Evolutionary conservation across 92 coral and sea anemone species (phyloP).

Genomic region (Epizoanthus rinbou): DNA sequence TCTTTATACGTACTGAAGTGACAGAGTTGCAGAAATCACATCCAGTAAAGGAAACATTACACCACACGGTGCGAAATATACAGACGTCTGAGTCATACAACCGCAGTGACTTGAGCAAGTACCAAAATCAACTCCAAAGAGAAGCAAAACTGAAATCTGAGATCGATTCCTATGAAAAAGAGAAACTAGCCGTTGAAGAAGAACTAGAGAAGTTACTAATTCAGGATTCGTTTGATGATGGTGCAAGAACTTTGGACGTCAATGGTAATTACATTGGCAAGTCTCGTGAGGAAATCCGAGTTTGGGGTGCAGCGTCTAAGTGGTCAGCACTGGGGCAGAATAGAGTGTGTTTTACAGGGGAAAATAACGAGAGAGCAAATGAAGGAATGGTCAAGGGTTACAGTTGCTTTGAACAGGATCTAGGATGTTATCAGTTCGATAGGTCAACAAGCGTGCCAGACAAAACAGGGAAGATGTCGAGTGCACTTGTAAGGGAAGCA

Average conservation of each 20-base stretch:
- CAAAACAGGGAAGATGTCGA: neutral
- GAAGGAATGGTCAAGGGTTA: neutral
- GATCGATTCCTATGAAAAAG: slow-evolving; percentile 13
- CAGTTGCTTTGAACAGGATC: neutral
- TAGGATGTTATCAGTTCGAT: neutral
- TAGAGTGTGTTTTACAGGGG: no score
- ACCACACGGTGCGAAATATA: neutral
- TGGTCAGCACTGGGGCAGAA: neutral
- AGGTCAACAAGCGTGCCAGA: neutral
- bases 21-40: neutral
- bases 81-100: neutral
- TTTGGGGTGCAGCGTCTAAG: neutral
- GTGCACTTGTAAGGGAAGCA: neutral
- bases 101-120: neutral
- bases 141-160: slow-evolving; percentile 9
- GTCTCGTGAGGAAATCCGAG: neutral
- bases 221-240: neutral
- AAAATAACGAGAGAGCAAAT: no score
- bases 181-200: neutral
- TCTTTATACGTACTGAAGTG: neutral
- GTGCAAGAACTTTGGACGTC: neutral
- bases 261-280: neutral
- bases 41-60: neutral
- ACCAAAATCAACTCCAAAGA: neutral
- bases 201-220: neutral